Percentiles rank a stretch among this genome's conserved stretches.
Evolutionary conservation across 2,888 invertebrate genomes (phyloP).

Genomic region (Dryomyza anilis): DNA sequence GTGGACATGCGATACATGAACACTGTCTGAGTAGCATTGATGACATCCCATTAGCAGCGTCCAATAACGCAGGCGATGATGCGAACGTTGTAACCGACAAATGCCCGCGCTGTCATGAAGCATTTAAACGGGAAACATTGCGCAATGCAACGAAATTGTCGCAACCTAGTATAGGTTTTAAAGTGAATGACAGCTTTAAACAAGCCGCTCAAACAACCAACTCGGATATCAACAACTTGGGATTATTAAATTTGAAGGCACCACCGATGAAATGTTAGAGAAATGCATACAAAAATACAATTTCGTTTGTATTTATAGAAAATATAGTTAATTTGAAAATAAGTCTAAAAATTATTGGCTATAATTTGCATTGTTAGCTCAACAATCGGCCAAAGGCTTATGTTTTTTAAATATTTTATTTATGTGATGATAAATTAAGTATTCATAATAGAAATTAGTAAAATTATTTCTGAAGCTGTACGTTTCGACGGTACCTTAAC

Average conservation of each 20-base stretch:
- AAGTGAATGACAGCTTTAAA: slow-evolving; percentile 41
- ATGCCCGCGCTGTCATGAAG: slow-evolving; percentile 54
- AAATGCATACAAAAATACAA: not conserved
- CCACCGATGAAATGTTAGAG: slow-evolving; percentile 55
- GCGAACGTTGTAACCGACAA: slow-evolving; percentile 19
- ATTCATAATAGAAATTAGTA: too few relatives aligned
- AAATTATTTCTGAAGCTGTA: too few relatives aligned
- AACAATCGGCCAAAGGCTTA: not conserved
- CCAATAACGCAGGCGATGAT: slow-evolving; percentile 14
- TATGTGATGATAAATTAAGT: not conserved
- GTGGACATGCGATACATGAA: slow-evolving; percentile 59
- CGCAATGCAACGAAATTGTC: slow-evolving; percentile 46
- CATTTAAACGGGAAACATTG: slow-evolving; percentile 35
- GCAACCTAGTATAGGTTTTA: slow-evolving; percentile 49
- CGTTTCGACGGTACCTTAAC: too few relatives aligned
- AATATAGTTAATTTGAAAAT: not conserved
- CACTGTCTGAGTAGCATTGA: slow-evolving; percentile 42
- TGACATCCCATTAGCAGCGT: not conserved
- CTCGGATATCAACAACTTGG: slow-evolving; percentile 39
- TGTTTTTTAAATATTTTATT: not conserved
- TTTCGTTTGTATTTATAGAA: not conserved
- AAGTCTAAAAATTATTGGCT: not conserved
- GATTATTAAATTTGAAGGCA: slow-evolving; percentile 55
- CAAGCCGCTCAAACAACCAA: not conserved
- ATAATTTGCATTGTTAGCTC: not conserved